Evolutionary conservation across 2,888 invertebrate genomes (phyloP), one percentile per base, ranked within the genome.

Genomic region (Caenorhabditis auriculariae): DNA sequence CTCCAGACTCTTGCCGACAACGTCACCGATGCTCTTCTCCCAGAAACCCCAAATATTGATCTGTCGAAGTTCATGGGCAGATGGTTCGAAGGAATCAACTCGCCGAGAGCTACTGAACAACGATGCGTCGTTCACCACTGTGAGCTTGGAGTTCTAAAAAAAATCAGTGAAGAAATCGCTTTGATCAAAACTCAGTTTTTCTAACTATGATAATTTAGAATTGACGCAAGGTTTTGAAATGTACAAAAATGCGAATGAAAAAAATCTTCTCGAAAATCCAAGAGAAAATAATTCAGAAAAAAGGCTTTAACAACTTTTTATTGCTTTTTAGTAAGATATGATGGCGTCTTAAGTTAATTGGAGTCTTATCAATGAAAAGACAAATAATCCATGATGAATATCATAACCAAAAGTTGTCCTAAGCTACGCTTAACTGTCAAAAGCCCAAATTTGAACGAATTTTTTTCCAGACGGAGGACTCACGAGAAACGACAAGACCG

Each of bases 61-160:
- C 62, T 81, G 49, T 71, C 66, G 59, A 81, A 80, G 60, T 76
- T 80, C 64, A 81, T 81, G 81, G 81, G 81, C 56, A 70, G 81
- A 52, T 81, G 81, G 81, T 78, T 78, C 61, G 77, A 78, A 54
- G 77, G 77, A 59, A 75, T 78, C 62, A 77, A 77, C 72, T 76
- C 75, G 32, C 77, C 77, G 32, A 67, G 80, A 37, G 77, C 80
- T 46, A 76, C 78, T 23, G 79, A 80, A 50, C 81, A 81, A 58
- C 69, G 81, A 54, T 81, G 81, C 56, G 80, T 81, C 56, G 81
- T 81, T 41, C 81, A 81, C 58, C 81, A 81, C 47, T 81, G 80
- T 81, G 51, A 74, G 78, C 45, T 3, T 9, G 1, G 2, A n/a
- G n/a, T n/a, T n/a, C n/a, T n/a, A n/a, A n/a, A n/a, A 12, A 7